Percentiles rank a stretch among this genome's conserved stretches.
These are phyloP conservation scores for Scolopax rusticola DNA, from an alignment of 2,797 vertebrate species.

Conservation along the genomic window DNA sequence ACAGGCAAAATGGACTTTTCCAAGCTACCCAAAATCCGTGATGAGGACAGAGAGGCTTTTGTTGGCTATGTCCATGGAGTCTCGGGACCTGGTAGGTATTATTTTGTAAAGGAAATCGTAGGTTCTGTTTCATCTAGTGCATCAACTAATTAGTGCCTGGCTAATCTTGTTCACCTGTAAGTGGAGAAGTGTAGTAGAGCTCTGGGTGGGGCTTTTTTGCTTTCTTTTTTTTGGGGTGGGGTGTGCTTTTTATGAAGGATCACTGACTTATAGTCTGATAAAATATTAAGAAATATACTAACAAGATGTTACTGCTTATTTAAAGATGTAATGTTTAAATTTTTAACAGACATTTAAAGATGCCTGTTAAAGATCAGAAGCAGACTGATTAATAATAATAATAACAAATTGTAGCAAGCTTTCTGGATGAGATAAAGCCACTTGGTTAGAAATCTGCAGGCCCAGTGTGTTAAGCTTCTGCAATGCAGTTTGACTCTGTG, in stretches of 20 bases:
- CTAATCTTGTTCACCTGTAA: neutral
- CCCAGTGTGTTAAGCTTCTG: neutral
- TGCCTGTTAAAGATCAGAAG: neutral
- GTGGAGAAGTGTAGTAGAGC: neutral
- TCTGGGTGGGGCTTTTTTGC: neutral
- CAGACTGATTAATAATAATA: neutral
- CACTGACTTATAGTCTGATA: neutral
- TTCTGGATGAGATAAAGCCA: neutral
- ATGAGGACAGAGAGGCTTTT: slow-evolving; percentile 90
- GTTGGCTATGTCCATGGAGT: slow-evolving; percentile 95
- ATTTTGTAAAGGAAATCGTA: neutral
- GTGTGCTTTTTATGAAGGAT: neutral
- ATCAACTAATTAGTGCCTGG: neutral
- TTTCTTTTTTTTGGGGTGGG: neutral
- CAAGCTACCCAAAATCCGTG: slow-evolving; percentile 91
- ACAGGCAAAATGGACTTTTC: slow-evolving; percentile 90
- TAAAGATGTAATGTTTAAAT: neutral
- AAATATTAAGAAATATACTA: neutral
- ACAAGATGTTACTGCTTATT: neutral
- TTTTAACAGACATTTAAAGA: no score
- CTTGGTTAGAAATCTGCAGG: neutral
- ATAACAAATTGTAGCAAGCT: neutral
- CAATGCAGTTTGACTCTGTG: neutral
- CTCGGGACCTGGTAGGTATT: slow-evolving; percentile 91
- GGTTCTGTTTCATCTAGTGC: neutral